These are phyloP conservation scores for Apamea monoglypha DNA, from an alignment of 2,888 invertebrate species.

Conservation along the genomic window DNA sequence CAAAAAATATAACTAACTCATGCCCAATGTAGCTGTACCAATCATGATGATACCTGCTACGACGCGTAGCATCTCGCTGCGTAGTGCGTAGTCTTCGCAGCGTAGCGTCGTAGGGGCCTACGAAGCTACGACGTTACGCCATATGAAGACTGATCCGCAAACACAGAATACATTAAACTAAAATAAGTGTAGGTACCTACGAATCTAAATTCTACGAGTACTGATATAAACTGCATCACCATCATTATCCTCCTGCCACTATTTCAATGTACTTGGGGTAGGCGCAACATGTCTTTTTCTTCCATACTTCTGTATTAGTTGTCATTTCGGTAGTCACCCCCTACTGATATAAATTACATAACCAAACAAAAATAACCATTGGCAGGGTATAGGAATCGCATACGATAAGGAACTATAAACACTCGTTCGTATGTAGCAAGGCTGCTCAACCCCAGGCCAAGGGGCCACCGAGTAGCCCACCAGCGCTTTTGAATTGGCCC, in stretches of 20 bases:
- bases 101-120: constrained; percentile 37
- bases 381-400: not conserved
- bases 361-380: not conserved
- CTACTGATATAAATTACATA: not conserved
- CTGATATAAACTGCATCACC: not conserved
- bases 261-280: too few species aligned
- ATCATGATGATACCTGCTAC: not conserved
- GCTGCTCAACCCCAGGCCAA: not conserved
- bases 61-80: constrained; percentile 6
- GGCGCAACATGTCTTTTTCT: too few species aligned
- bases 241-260: too few species aligned
- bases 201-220: not conserved
- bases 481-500: not conserved
- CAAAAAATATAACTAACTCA: not conserved
- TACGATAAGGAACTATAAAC: not conserved
- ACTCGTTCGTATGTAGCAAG: not conserved
- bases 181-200: not conserved
- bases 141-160: not conserved
- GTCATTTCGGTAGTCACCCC: not conserved
- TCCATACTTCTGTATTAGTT: not conserved
- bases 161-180: not conserved
- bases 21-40: not conserved
- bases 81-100: constrained; percentile 28
- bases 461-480: not conserved
- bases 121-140: constrained; percentile 37